These are phyloP conservation scores for Apamea epomidion DNA, from an alignment of 2,888 invertebrate genomes.

Conservation along the genomic window DNA sequence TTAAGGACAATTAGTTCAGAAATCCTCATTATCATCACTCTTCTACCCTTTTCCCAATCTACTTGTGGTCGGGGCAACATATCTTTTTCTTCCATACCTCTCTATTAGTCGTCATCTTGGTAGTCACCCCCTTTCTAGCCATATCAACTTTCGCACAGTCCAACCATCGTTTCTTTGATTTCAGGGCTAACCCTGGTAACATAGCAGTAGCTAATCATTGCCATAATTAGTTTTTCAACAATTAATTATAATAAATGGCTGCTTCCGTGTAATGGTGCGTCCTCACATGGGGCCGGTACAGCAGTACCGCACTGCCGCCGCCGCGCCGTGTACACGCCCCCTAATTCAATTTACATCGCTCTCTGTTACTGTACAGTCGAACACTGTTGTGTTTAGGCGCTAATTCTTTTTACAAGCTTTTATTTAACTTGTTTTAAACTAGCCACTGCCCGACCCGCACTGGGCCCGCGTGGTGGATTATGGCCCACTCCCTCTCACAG, in stretches of 20 bases:
- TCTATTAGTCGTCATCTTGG: background rate
- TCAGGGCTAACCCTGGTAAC: background rate
- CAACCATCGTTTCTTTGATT: background rate
- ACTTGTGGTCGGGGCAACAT: too few species aligned
- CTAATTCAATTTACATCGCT: constrained; percentile 87
- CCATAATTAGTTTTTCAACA: constrained; percentile 36
- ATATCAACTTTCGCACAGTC: background rate
- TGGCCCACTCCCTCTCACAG: background rate
- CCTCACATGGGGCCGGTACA: constrained; percentile 23
- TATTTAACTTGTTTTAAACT: background rate
- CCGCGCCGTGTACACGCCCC: constrained; percentile 77
- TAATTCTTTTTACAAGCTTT: background rate
- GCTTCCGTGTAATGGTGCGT: constrained; percentile 40
- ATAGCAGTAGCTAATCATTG: constrained; percentile 26
- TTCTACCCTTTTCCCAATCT: background rate
- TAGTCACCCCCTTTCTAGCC: background rate
- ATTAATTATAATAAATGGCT: constrained; percentile 53
- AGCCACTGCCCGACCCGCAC: background rate
- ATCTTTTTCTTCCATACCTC: background rate
- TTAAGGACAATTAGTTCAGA: background rate
- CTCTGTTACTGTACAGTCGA: constrained; percentile 71
- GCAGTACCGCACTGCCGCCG: constrained; percentile 14
- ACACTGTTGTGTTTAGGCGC: constrained; percentile 52
- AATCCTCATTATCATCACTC: background rate
- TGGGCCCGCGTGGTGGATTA: background rate